phyloP scores from a whole-genome alignment of 2,888 invertebrate genomes.

The Liopterus haemorrhoidalis region DNA sequence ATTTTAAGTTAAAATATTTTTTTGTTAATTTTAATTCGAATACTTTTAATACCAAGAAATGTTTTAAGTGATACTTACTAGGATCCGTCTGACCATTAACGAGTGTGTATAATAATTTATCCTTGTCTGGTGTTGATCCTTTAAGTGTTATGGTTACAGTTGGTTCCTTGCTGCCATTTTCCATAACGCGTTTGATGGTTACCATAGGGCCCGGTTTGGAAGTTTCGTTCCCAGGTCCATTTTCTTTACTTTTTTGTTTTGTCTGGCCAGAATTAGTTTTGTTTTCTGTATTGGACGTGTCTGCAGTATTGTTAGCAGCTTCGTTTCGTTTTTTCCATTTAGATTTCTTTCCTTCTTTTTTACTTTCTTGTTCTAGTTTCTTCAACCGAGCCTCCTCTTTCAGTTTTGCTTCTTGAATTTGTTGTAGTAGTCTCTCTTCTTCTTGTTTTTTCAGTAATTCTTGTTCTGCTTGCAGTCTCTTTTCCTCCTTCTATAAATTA shows the following conservation, averaged over 20 bases:
- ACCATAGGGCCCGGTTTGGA: conserved; percentile 48
- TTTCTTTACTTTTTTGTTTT: conserved; percentile 6
- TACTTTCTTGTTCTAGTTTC: conserved; percentile 4
- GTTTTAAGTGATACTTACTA: conserved; percentile 19
- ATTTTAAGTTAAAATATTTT: background rate
- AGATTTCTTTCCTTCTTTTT: too few relatives aligned
- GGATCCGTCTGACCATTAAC: conserved; percentile 54
- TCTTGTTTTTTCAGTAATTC: conserved; percentile 36
- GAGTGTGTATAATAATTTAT: conserved; percentile 66
- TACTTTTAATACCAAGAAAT: background rate
- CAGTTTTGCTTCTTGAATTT: conserved; percentile 32
- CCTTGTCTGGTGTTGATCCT: conserved; percentile 66
- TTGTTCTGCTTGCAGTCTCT: conserved; percentile 35
- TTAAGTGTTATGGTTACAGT: conserved; percentile 72
- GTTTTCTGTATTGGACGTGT: too few relatives aligned
- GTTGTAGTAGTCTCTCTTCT: conserved; percentile 37
- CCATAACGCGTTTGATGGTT: conserved; percentile 65
- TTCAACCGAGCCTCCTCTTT: conserved; percentile 9
- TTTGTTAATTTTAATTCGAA: background rate
- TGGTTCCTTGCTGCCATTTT: conserved; percentile 60
- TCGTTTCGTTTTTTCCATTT: too few relatives aligned
- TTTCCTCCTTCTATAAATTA: conserved; percentile 35
- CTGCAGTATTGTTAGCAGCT: too few relatives aligned
- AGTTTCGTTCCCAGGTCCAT: background rate
- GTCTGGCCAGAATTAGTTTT: conserved; percentile 8